phyloP scores from a whole-genome alignment of 2,113 vertebrate species.

The Okapia johnstoni region DNA sequence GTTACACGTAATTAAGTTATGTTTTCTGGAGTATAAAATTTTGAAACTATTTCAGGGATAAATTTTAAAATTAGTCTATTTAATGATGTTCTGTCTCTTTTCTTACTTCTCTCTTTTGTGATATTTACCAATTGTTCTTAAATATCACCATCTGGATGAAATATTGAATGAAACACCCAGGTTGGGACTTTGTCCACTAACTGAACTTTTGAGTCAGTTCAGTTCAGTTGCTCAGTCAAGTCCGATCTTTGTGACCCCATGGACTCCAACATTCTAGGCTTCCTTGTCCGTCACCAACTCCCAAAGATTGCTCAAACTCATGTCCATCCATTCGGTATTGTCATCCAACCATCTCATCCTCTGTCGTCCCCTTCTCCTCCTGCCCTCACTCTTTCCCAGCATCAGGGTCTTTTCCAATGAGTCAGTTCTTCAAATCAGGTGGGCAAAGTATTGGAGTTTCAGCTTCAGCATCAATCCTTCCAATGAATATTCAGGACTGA shows the following conservation, averaged over 20 bases:
- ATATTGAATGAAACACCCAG: neutral
- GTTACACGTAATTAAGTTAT: neutral
- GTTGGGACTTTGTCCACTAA: neutral
- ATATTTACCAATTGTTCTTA: neutral
- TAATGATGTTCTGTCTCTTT: neutral
- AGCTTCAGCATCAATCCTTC: neutral
- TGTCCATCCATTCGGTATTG: neutral
- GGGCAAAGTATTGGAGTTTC: neutral
- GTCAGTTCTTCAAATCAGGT: neutral
- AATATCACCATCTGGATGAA: neutral
- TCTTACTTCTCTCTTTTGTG: neutral
- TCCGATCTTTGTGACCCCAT: neutral
- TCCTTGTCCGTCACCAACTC: neutral
- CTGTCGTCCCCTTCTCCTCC: neutral
- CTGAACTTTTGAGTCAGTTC: neutral
- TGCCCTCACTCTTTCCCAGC: neutral
- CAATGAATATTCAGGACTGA: neutral
- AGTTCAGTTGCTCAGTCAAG: neutral
- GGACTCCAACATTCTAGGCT: neutral
- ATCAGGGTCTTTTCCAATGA: neutral
- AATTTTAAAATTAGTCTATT: neutral
- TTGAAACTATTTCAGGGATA: neutral
- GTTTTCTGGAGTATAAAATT: neutral
- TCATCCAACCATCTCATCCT: neutral
- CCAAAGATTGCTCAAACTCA: neutral